A percentile compares a stretch with the other conserved stretches of the same genome.
Conservation (phyloP, 1,140 invertebrate genomes). For the Hesperophylax magnus region DNA sequence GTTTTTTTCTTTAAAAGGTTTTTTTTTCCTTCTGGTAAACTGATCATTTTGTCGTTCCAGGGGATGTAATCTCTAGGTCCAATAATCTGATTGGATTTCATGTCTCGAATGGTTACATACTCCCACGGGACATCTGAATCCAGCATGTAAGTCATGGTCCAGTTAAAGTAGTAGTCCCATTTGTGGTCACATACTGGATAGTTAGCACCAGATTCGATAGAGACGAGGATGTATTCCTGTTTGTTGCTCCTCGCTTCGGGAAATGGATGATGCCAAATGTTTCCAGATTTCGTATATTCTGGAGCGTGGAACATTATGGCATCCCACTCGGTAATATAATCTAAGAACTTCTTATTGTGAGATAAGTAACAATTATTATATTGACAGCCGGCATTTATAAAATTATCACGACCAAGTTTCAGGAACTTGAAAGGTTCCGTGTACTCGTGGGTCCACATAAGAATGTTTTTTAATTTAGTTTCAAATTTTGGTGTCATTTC, state of each 20-base stretch:
- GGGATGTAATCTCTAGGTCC: conserved; percentile 62
- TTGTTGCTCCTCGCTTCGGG: conserved; percentile 56
- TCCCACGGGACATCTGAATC: conserved; percentile 70
- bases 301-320: conserved; percentile 66
- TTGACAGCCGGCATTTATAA: conserved; percentile 62
- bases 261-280: not conserved
- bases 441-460: conserved; percentile 47
- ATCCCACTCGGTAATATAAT: conserved; percentile 63
- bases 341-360: conserved; percentile 60
- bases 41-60: conserved; percentile 62
- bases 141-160: conserved; percentile 73
- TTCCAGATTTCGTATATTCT: conserved; percentile 56
- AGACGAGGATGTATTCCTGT: conserved; percentile 70
- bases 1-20: conserved; percentile 61
- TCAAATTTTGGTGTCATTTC: too few relatives aligned
- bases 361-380: conserved; percentile 64
- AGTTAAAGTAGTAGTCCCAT: conserved; percentile 72
- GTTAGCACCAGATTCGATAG: conserved; percentile 69
- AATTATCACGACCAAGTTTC: conserved; percentile 59
- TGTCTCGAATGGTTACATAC: conserved; percentile 68
- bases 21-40: conserved; percentile 59
- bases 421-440: conserved; percentile 44
- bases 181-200: conserved; percentile 61
- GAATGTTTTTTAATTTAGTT: conserved; percentile 17
- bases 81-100: conserved; percentile 49